Conservation (phyloP, 2,797 vertebrate species). For the Epinephelus awoara region DNA sequence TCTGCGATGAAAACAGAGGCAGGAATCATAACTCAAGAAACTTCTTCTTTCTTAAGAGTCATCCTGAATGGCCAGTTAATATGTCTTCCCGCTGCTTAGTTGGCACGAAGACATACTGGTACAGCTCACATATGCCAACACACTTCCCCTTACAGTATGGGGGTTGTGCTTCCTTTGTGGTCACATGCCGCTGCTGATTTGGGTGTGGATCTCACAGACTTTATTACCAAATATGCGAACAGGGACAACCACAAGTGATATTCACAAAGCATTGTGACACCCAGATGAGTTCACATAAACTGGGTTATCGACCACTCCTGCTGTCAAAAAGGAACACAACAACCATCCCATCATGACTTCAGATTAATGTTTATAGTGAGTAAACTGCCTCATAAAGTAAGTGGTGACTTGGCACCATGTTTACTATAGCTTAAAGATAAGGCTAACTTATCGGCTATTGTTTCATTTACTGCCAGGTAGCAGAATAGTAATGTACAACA, state of each 20-base stretch:
- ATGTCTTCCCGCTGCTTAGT: slow-evolving; percentile 12
- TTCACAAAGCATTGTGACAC: slow-evolving; percentile 50
- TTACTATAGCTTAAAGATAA: slow-evolving; percentile 5
- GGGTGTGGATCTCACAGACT: slow-evolving; percentile 63
- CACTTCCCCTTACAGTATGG: slow-evolving; percentile 72
- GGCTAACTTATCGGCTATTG: not conserved
- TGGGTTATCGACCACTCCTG: not conserved
- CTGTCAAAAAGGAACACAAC: slow-evolving; percentile 25
- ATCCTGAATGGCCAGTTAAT: slow-evolving; percentile 33
- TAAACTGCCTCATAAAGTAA: slow-evolving; percentile 12
- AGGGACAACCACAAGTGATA: slow-evolving; percentile 49
- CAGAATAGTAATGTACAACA: not conserved
- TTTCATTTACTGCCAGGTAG: slow-evolving; percentile 9
- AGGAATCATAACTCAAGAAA: slow-evolving; percentile 15
- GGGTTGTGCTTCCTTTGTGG: slow-evolving; percentile 75
- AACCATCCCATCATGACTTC: slow-evolving; percentile 26
- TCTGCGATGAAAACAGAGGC: slow-evolving; percentile 27
- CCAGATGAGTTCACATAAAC: slow-evolving; percentile 15
- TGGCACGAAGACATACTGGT: slow-evolving; percentile 43
- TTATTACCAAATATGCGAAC: slow-evolving; percentile 66
- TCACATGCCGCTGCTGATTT: slow-evolving; percentile 68
- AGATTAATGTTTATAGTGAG: slow-evolving; percentile 15
- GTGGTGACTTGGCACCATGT: not conserved
- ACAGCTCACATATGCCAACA: slow-evolving; percentile 41
- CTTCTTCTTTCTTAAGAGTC: slow-evolving; percentile 1